Evolutionary conservation across 2,888 invertebrate species (phyloP), one percentile per base, ranked within the genome.

Genomic region (Gibbula magus): DNA sequence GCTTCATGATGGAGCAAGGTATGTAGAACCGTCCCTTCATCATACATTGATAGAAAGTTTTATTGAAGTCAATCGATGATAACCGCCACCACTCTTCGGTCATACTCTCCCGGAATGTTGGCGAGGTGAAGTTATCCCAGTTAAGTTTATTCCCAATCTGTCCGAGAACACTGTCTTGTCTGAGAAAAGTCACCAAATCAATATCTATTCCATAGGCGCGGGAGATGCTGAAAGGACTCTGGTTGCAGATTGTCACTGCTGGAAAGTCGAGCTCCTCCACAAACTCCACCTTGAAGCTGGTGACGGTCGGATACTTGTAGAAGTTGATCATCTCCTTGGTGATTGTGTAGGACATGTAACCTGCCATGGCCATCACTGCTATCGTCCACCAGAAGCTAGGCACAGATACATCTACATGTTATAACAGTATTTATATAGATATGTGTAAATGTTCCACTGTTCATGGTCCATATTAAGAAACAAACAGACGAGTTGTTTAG

Each of bases 241-340:
- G 75, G 75, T 76, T 76, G 54, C 75, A 76, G 53, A 76, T 54
- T 25, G 75, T 76, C 13, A 76, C 32, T 3, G 75, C 75, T n/a
- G 75, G 75, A 56, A 76, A 76, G 13, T 20, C 54, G 1, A 76
- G 10, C 54, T 76, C 75, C 3, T 76, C 32, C 20, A 22, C 25
- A 18, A 20, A 16, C 35, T 76, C 75, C n/a, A 76, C 54, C 32
- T 53, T 25, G 2, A 54, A 29, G 13, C 20, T 53, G n/a, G 75
- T 76, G 53, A 76, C 20, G 0, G 20, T 25, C 29, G 75, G 75
- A 20, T 76, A 76, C 13, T 54, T 76, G 54, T 76, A 76, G 75
- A 54, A 76, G 75, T 35, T 53, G 16, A 51, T 29, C 51, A 76
- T 18, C 54, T 76, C 75, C 7, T n/a, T n/a, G 1, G 53, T n/a